A percentile compares a stretch with the other conserved stretches of the same genome.
phyloP scores from a whole-genome alignment of 2,113 vertebrate genomes.

The Neopipo cinnamomea region DNA sequence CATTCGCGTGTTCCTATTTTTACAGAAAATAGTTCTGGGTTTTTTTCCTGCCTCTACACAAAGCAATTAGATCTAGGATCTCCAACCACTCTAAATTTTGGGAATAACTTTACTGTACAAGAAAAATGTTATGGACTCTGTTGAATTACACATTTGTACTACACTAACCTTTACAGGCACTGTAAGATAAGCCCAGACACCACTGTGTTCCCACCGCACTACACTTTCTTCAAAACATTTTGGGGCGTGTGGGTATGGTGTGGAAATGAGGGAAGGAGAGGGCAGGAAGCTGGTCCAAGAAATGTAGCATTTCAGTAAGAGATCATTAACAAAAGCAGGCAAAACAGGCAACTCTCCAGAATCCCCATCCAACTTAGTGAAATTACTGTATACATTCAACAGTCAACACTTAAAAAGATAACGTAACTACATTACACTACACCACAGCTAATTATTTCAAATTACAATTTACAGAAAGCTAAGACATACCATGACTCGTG shows the following conservation, averaged over 20 bases:
- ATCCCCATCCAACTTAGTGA: not conserved
- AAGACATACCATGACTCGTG: conserved; percentile 79
- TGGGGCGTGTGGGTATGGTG: too few species aligned
- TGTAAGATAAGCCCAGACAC: not conserved
- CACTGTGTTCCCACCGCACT: not conserved
- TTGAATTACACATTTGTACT: not conserved
- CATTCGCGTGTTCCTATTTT: not conserved
- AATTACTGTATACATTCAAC: not conserved
- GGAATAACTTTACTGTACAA: not conserved
- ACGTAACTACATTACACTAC: not conserved
- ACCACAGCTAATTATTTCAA: not conserved
- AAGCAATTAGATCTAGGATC: not conserved
- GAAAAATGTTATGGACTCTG: not conserved
- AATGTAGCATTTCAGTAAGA: not conserved
- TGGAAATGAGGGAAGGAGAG: not conserved
- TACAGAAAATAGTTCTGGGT: not conserved
- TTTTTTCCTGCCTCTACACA: not conserved
- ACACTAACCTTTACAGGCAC: not conserved
- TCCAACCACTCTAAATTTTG: not conserved
- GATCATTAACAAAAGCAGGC: not conserved
- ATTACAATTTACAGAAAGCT: not conserved
- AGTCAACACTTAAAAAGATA: not conserved
- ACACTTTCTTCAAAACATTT: not conserved
- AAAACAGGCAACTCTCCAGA: not conserved
- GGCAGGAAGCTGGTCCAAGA: not conserved